Percentiles rank a stretch among this genome's conserved stretches.
Conservation (phyloP, 2,888 invertebrate genomes). For the Trissoscelio sp. region DNA sequence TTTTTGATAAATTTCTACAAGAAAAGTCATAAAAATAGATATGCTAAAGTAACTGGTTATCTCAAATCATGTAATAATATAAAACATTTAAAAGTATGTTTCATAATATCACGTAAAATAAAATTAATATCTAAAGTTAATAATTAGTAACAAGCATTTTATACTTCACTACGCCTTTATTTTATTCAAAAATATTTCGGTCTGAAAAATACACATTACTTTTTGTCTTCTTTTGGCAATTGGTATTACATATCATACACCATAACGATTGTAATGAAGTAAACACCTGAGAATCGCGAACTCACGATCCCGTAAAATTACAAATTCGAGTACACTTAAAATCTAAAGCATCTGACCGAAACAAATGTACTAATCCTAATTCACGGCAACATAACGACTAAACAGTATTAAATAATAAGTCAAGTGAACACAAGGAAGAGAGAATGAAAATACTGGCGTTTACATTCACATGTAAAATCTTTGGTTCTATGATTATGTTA, state of each 20-base stretch:
- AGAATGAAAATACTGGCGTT: conserved; percentile 76
- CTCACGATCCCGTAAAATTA: conserved; percentile 49
- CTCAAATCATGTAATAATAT: no score
- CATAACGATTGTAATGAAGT: conserved; percentile 74
- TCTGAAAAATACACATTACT: conserved; percentile 82
- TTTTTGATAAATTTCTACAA: no score
- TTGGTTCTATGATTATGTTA: conserved; percentile 78
- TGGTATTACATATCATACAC: conserved; percentile 72
- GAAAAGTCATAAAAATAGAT: no score
- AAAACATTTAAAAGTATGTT: no score
- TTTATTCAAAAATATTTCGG: conserved; percentile 82
- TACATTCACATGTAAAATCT: conserved; percentile 76
- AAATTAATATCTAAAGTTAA: neutral
- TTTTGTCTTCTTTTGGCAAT: conserved; percentile 77
- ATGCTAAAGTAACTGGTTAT: no score
- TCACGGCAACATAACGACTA: conserved; percentile 55
- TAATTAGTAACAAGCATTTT: neutral
- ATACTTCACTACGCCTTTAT: conserved; percentile 72
- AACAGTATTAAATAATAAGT: conserved; percentile 51
- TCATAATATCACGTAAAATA: no score
- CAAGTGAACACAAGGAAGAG: conserved; percentile 70
- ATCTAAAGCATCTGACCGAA: conserved; percentile 62
- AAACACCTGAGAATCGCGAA: conserved; percentile 70
- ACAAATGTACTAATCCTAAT: conserved; percentile 61
- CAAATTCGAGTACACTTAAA: conserved; percentile 57